A percentile compares a stretch with the other conserved stretches of the same genome.
phyloP scores from a whole-genome alignment of 2,888 invertebrate genomes.

The Trilocha varians region DNA sequence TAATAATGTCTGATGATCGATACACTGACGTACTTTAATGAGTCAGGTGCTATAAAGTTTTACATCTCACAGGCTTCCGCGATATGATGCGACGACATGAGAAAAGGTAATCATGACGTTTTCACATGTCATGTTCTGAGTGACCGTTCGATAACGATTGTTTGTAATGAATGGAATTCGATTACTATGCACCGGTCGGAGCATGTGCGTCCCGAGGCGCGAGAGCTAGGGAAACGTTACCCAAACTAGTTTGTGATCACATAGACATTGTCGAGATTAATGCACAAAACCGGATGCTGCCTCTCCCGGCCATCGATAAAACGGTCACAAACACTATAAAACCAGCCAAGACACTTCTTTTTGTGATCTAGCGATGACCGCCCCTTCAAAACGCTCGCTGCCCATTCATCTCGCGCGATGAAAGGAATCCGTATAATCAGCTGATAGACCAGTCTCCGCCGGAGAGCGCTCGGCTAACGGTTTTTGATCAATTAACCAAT shows the following conservation, averaged over 20 bases:
- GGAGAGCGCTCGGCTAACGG: conserved; percentile 43
- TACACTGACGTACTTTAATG: conserved; percentile 3
- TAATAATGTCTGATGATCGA: conserved; percentile 17
- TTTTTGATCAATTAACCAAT: conserved; percentile 58
- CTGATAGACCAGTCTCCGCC: conserved; percentile 38
- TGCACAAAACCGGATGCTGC: conserved; percentile 70
- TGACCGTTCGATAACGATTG: conserved; percentile 47
- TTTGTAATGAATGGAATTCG: conserved; percentile 57
- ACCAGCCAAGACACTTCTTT: conserved; percentile 53
- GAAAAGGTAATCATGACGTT: background rate
- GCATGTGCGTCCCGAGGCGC: conserved; percentile 18
- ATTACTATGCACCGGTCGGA: conserved; percentile 56
- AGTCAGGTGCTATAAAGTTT: background rate
- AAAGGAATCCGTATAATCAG: conserved; percentile 57
- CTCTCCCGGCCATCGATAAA: conserved; percentile 53
- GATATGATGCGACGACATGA: background rate
- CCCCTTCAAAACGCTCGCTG: conserved; percentile 40
- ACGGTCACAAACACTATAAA: conserved; percentile 57
- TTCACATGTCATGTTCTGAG: conserved; percentile 8
- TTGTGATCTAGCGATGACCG: conserved; percentile 51
- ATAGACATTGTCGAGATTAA: conserved; percentile 60
- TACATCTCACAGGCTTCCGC: background rate
- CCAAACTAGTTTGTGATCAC: conserved; percentile 63
- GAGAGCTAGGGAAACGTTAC: conserved; percentile 43
- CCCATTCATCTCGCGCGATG: conserved; percentile 59